phyloP scores from a whole-genome alignment of 2,888 invertebrate species.

The Vanessa cardui region DNA sequence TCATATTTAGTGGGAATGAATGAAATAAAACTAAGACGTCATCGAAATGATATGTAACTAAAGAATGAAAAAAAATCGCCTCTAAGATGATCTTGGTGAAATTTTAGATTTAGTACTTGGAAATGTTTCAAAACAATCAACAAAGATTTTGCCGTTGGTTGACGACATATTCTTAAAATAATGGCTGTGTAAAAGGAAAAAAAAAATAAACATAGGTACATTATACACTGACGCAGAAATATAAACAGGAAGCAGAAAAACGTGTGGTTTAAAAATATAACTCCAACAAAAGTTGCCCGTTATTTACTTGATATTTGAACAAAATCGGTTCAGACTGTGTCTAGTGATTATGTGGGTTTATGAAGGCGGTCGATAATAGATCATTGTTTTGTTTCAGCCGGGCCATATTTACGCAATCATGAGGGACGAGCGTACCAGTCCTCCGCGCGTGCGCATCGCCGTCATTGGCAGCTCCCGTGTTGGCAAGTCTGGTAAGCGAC shows the following conservation, averaged over 20 bases:
- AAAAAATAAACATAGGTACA: slow-evolving; percentile 3
- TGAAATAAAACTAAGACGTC: slow-evolving; percentile 40
- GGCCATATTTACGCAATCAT: slow-evolving; percentile 51
- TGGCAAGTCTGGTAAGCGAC: slow-evolving; percentile 88
- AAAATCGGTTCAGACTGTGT: background rate
- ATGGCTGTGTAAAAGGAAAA: slow-evolving; percentile 6
- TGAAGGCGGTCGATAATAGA: slow-evolving; percentile 4
- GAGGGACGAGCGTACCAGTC: slow-evolving; percentile 84
- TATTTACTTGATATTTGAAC: background rate
- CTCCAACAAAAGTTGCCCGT: background rate
- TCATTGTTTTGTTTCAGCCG: slow-evolving; percentile 62
- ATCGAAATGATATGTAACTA: slow-evolving; percentile 42
- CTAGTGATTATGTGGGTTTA: slow-evolving; percentile 8
- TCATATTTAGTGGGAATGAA: background rate
- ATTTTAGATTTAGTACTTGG: slow-evolving; percentile 39
- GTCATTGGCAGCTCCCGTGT: slow-evolving; percentile 90
- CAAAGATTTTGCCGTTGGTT: slow-evolving; percentile 19
- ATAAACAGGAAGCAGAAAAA: slow-evolving; percentile 1
- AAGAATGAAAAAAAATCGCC: slow-evolving; percentile 45
- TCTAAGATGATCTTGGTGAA: slow-evolving; percentile 9
- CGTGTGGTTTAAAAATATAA: slow-evolving; percentile 1
- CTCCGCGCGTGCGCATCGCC: slow-evolving; percentile 87
- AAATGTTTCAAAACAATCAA: slow-evolving; percentile 42
- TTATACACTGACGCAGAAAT: slow-evolving; percentile 16
- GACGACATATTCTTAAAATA: slow-evolving; percentile 20